phyloP scores from a whole-genome alignment of 2,888 invertebrate genomes.

The Ctenicera cuprea region DNA sequence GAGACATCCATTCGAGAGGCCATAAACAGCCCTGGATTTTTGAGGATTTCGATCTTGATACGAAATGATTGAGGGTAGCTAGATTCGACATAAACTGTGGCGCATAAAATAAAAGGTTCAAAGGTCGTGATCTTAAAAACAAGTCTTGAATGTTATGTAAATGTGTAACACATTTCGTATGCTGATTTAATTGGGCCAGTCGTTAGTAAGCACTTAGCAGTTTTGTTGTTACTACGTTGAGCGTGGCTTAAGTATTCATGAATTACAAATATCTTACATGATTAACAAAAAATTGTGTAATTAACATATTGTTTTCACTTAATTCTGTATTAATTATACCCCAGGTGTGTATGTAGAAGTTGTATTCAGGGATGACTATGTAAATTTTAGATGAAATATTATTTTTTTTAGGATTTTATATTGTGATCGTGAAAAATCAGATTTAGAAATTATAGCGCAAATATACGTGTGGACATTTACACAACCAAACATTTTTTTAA shows the following conservation, averaged over 20 bases:
- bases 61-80: slow-evolving; percentile 6
- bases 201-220: slow-evolving; percentile 2
- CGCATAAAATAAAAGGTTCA: slow-evolving; percentile 2
- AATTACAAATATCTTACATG: slow-evolving; percentile 2
- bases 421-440: no score
- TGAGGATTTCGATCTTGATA: slow-evolving; percentile 21
- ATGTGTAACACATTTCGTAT: background rate
- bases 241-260: background rate
- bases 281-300: background rate
- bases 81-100: background rate
- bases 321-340: no score
- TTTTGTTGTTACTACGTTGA: background rate
- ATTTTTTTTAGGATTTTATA: no score
- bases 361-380: no score
- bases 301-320: no score
- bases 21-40: slow-evolving; percentile 1
- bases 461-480: no score
- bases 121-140: slow-evolving; percentile 4
- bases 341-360: no score
- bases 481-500: no score
- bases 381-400: no score
- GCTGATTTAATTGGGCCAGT: slow-evolving; percentile 1
- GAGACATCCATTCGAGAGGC: slow-evolving; percentile 11
- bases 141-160: background rate
- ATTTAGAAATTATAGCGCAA: no score